These are phyloP conservation scores for Dipodomys spectabilis DNA, from an alignment of 2,113 vertebrate genomes.

Conservation along the genomic window DNA sequence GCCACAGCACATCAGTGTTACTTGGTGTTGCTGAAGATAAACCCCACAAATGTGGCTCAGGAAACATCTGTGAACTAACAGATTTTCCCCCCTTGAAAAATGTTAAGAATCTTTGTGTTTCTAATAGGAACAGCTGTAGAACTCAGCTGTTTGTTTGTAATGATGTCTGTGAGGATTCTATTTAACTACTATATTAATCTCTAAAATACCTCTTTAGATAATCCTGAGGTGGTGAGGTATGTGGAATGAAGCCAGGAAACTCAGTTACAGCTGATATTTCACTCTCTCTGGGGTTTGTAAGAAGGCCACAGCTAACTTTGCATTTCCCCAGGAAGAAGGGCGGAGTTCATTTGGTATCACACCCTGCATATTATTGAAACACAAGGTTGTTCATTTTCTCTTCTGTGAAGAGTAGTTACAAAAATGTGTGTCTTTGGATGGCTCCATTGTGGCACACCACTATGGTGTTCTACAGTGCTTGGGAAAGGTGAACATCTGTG, in stretches of 20 bases:
- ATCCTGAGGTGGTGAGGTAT: slow-evolving; percentile 35
- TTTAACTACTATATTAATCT: slow-evolving; percentile 49
- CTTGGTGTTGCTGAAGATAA: neutral
- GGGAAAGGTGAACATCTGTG: neutral
- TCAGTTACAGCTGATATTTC: slow-evolving; percentile 66
- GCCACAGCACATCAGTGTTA: neutral
- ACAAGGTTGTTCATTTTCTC: slow-evolving; percentile 52
- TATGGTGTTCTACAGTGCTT: neutral
- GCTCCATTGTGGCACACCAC: neutral
- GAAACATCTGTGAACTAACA: slow-evolving; percentile 51
- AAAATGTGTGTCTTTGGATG: neutral
- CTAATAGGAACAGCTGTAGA: slow-evolving; percentile 57
- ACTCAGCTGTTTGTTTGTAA: slow-evolving; percentile 54
- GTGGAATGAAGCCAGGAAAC: slow-evolving; percentile 64
- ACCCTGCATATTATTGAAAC: slow-evolving; percentile 66
- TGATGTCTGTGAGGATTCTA: slow-evolving; percentile 42
- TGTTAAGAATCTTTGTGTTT: slow-evolving; percentile 68
- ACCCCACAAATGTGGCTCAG: neutral
- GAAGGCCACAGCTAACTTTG: slow-evolving; percentile 72
- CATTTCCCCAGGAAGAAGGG: slow-evolving; percentile 81
- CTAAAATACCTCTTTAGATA: slow-evolving; percentile 51
- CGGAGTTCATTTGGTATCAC: slow-evolving; percentile 49
- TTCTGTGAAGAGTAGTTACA: neutral
- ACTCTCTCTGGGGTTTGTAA: slow-evolving; percentile 57
- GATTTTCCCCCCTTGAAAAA: slow-evolving; percentile 69